phyloP scores from a whole-genome alignment of 2,113 vertebrate species.

The Synodontis membranacea region DNA sequence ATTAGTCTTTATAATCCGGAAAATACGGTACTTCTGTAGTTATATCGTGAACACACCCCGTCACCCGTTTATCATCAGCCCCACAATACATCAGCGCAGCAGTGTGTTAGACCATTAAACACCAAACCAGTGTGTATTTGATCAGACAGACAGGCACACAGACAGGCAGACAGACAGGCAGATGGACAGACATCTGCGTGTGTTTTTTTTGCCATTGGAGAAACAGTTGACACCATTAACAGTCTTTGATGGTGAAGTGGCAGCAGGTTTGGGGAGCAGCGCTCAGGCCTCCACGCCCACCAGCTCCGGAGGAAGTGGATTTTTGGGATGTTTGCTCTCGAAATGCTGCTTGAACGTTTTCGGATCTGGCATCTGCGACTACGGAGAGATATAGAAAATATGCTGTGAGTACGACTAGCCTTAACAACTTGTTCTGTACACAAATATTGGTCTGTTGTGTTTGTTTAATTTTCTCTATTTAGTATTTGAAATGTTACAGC shows the following conservation, averaged over 20 bases:
- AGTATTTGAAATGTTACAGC: neutral
- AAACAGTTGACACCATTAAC: conserved; percentile 41
- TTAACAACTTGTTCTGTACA: neutral
- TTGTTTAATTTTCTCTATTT: neutral
- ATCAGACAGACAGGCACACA: neutral
- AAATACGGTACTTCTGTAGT: neutral
- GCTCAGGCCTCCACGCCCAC: conserved; percentile 65
- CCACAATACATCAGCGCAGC: neutral
- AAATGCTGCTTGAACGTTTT: conserved; percentile 60
- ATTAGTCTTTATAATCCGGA: neutral
- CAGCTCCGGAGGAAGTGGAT: conserved; percentile 59
- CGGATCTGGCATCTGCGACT: conserved; percentile 59
- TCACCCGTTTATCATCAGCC: neutral
- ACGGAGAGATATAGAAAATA: neutral
- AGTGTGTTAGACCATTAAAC: neutral
- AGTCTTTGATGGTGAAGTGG: conserved; percentile 41
- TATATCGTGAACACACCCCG: neutral
- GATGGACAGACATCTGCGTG: neutral
- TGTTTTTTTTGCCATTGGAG: conserved; percentile 27
- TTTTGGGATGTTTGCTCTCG: conserved; percentile 58
- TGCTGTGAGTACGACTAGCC: too few relatives aligned
- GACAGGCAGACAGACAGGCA: neutral
- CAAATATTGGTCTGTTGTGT: neutral
- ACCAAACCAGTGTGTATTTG: neutral
- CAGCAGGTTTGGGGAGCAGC: neutral